phyloP scores from a whole-genome alignment of 2,888 invertebrate genomes.

The Sacculina carcini region DNA sequence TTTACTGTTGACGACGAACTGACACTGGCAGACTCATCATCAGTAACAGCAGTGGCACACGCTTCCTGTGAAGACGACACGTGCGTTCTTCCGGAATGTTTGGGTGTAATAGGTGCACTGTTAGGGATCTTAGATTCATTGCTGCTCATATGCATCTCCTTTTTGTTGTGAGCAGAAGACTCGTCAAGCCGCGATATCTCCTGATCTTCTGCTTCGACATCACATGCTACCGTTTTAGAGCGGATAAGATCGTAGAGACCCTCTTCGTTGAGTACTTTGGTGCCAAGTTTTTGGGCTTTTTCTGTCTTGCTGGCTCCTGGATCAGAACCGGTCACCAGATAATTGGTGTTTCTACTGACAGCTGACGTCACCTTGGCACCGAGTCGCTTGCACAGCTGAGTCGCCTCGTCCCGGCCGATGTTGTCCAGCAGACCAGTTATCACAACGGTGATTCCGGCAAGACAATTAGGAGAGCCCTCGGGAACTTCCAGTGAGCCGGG shows the following conservation, averaged over 20 bases:
- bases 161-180: no score
- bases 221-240: no score
- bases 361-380: slow-evolving; percentile 48
- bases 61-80: slow-evolving; percentile 11
- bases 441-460: slow-evolving; percentile 40
- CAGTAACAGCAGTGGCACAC: no score
- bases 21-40: not conserved
- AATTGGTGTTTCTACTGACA: slow-evolving; percentile 53
- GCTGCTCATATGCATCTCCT: no score
- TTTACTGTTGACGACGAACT: no score
- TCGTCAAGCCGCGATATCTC: no score
- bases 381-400: slow-evolving; percentile 41
- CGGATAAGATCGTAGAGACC: slow-evolving; percentile 49
- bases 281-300: slow-evolving; percentile 32
- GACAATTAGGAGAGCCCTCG: slow-evolving; percentile 43
- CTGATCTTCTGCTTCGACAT: no score
- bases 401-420: slow-evolving; percentile 51
- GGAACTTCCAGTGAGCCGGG: slow-evolving; percentile 60
- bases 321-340: slow-evolving; percentile 58
- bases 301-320: slow-evolving; percentile 57
- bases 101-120: no score
- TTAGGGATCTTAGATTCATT: no score
- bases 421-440: slow-evolving; percentile 71
- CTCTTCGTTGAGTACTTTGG: slow-evolving; percentile 53
- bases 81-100: slow-evolving; percentile 9